These are phyloP conservation scores for Alouatta palliata DNA, from an alignment of 2,113 vertebrate species.

Conservation along the genomic window DNA sequence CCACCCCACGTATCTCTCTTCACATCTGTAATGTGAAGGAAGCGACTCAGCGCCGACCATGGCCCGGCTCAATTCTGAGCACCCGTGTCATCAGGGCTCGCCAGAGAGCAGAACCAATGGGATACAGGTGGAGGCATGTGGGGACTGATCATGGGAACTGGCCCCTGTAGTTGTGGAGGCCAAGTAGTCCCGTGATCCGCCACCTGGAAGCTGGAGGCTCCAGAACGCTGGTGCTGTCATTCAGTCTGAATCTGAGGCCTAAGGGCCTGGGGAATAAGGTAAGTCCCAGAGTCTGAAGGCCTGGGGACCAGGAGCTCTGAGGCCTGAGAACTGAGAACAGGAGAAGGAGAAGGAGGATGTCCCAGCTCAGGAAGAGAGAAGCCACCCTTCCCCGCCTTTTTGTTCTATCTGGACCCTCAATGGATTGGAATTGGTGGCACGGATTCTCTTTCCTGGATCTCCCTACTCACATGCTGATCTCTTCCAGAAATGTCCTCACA, in stretches of 20 bases:
- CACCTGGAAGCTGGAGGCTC: neutral
- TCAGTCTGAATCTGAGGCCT: neutral
- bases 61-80: neutral
- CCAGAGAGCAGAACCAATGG: neutral
- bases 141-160: neutral
- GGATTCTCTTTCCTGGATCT: neutral
- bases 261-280: neutral
- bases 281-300: neutral
- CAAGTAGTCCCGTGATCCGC: neutral
- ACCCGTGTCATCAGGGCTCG: neutral
- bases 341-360: neutral
- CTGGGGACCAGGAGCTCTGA: neutral
- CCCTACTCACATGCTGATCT: neutral
- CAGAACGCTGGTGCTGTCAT: neutral
- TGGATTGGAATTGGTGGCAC: neutral
- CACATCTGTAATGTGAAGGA: neutral
- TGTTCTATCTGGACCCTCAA: neutral
- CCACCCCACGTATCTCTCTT: too few species aligned
- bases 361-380: neutral
- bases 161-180: neutral
- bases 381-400: neutral
- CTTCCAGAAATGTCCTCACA: neutral
- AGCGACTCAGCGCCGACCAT: fast-evolving
- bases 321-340: too few species aligned
- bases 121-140: fast-evolving